These are phyloP conservation scores for Eriocheir sinensis DNA, from an alignment of 1,140 invertebrate genomes.

Conservation along the genomic window DNA sequence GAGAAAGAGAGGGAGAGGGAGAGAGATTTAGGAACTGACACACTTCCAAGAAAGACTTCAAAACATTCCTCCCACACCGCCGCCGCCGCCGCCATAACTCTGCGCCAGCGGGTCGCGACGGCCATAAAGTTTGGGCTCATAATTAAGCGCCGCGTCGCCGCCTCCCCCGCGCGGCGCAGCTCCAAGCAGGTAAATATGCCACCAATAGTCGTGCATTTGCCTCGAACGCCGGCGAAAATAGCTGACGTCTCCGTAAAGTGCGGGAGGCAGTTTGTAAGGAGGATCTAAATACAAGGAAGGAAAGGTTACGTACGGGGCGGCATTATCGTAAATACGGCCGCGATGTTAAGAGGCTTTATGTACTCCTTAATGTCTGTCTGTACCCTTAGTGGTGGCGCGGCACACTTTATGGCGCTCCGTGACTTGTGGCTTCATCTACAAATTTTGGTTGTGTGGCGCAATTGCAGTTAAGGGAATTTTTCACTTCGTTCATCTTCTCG, in stretches of 20 bases:
- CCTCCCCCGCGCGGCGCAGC: not conserved
- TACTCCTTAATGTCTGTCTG: not conserved
- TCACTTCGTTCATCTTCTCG: not conserved
- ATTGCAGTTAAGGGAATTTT: not conserved
- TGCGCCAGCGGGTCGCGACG: not conserved
- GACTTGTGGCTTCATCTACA: not conserved
- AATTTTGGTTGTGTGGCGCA: not conserved
- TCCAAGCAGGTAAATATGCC: not conserved
- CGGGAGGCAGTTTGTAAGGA: not conserved
- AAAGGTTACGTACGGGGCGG: not conserved
- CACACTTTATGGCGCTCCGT: not conserved
- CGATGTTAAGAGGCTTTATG: not conserved
- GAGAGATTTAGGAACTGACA: not conserved
- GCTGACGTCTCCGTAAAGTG: not conserved
- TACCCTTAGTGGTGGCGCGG: not conserved
- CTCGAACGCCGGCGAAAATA: not conserved
- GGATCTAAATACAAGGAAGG: not conserved
- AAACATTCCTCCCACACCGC: not conserved
- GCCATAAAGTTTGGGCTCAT: not conserved
- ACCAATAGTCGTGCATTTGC: not conserved
- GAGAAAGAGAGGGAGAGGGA: conserved; percentile 24
- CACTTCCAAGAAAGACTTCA: not conserved
- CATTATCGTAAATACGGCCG: not conserved
- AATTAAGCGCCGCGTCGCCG: not conserved
- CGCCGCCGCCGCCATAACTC: not conserved